These are phyloP conservation scores for Pheosia gnoma DNA, from an alignment of 2,888 invertebrate species.

Conservation along the genomic window DNA sequence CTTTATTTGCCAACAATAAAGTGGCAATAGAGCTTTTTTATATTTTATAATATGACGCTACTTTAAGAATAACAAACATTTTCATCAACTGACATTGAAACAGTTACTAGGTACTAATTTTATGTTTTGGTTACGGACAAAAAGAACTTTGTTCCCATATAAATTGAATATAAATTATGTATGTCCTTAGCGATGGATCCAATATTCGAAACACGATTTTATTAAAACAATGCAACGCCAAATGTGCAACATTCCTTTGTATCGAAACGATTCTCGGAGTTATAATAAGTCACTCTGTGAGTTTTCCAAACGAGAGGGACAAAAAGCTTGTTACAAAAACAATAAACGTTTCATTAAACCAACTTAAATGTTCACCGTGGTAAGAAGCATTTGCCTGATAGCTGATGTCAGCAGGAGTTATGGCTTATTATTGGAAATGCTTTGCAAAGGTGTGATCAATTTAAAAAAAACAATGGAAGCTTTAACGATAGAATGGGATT, in stretches of 20 bases:
- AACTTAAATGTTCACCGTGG: too few relatives aligned
- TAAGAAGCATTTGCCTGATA: too few relatives aligned
- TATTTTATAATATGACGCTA: not conserved
- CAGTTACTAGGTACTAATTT: not conserved
- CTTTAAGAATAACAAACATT: not conserved
- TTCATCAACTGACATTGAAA: not conserved
- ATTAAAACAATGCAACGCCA: not conserved
- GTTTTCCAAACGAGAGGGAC: too few relatives aligned
- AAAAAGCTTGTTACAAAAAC: too few relatives aligned
- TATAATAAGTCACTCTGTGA: not conserved
- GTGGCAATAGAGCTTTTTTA: not conserved
- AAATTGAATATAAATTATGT: not conserved
- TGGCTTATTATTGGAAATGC: too few relatives aligned
- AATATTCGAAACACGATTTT: not conserved
- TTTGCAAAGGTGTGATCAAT: too few relatives aligned
- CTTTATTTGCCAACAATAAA: constrained; percentile 9
- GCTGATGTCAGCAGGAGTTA: too few relatives aligned
- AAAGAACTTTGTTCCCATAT: not conserved
- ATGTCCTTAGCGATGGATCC: not conserved
- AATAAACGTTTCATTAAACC: too few relatives aligned
- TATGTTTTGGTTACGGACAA: too few relatives aligned
- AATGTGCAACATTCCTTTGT: not conserved
- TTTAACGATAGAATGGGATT: too few relatives aligned
- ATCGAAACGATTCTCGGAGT: not conserved
- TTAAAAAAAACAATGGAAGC: too few relatives aligned